phyloP scores from a whole-genome alignment of 2,888 invertebrate species.

The Eudemis profundana region DNA sequence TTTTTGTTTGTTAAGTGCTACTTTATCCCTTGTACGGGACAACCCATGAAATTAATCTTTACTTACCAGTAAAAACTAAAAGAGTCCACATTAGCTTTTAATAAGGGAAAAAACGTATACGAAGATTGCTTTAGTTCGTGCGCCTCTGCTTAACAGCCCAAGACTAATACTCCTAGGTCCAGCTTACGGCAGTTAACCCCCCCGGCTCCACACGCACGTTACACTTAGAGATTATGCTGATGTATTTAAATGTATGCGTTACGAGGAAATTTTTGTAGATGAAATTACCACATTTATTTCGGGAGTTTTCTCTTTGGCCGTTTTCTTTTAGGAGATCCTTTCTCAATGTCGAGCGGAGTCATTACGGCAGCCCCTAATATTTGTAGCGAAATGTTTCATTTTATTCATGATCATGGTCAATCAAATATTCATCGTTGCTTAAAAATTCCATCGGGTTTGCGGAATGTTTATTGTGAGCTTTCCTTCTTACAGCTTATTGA shows the following conservation, averaged over 20 bases:
- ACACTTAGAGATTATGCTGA: slow-evolving; percentile 73
- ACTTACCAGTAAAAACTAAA: slow-evolving; percentile 38
- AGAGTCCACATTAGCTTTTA: slow-evolving; percentile 27
- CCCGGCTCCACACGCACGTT: slow-evolving; percentile 63
- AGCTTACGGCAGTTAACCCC: slow-evolving; percentile 53
- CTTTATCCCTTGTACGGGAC: slow-evolving; percentile 49
- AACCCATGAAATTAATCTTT: slow-evolving; percentile 50
- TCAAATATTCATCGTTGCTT: slow-evolving; percentile 42
- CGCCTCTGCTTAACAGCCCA: neutral
- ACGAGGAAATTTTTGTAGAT: slow-evolving; percentile 69
- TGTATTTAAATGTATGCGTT: slow-evolving; percentile 77
- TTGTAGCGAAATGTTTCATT: slow-evolving; percentile 46
- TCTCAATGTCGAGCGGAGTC: slow-evolving; percentile 66
- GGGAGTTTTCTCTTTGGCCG: slow-evolving; percentile 63
- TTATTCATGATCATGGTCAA: slow-evolving; percentile 47
- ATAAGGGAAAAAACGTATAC: slow-evolving; percentile 11
- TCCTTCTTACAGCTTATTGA: slow-evolving; percentile 60
- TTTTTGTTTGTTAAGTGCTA: slow-evolving; percentile 56
- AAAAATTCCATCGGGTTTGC: slow-evolving; percentile 28
- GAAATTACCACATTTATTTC: slow-evolving; percentile 76
- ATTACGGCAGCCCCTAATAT: slow-evolving; percentile 45
- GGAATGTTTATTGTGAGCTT: slow-evolving; percentile 37
- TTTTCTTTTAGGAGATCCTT: slow-evolving; percentile 69
- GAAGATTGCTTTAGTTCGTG: slow-evolving; percentile 1
- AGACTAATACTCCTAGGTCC: slow-evolving; percentile 13